Base-by-base conservation (phyloP, 2,113 vertebrate species). In the Scytalopus superciliaris region DNA sequence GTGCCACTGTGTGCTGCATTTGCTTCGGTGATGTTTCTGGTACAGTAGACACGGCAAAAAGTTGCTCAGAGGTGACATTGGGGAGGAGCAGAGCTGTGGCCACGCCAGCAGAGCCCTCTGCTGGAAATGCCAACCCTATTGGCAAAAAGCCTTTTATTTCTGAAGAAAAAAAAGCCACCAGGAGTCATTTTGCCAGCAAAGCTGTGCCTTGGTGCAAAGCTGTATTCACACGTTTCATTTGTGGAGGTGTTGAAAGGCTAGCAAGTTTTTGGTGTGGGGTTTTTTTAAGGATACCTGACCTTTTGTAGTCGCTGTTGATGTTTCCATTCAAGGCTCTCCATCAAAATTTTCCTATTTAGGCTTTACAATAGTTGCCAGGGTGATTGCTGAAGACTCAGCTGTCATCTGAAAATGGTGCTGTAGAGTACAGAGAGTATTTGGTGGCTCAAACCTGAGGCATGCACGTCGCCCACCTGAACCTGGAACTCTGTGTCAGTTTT, bases 21-120 rank as follows among this genome's bases (percentile, higher is more conserved):
- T 92, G 72, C 76, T 87, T 86, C 84, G 40, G 50, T 60, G 90
- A 70, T 90, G 79, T 75, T 94, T 87, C 85, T 87, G 79, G 52
- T 67, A 35, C 72, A 57, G 74, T 69, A 92, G 82, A 81, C 49
- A 7, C 4, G 59, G 68, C 76, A 89, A 18, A 73, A 96, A 92
- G 93, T 95, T 90, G 73, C 60, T 60, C 77, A 82, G 87, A 82
- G 84, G 69, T 79, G 70, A 72, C 90, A 19, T 39, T 89, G 0
- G 5, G 59, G 68, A 89, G 50, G 45, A 59, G 56, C 77, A 12
- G 68, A 82, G 79, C 19, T 89, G 2, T 88, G 89, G 73, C 88
- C 56, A 37, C 12, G 18, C 92, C 94, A 90, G 95, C 87, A 95
- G 95, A 96, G 94, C 89, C 94, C 94, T 95, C 94, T 96, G 84